Evolutionary conservation across 1,140 invertebrate genomes (phyloP).

Genomic region (Mya arenaria): DNA sequence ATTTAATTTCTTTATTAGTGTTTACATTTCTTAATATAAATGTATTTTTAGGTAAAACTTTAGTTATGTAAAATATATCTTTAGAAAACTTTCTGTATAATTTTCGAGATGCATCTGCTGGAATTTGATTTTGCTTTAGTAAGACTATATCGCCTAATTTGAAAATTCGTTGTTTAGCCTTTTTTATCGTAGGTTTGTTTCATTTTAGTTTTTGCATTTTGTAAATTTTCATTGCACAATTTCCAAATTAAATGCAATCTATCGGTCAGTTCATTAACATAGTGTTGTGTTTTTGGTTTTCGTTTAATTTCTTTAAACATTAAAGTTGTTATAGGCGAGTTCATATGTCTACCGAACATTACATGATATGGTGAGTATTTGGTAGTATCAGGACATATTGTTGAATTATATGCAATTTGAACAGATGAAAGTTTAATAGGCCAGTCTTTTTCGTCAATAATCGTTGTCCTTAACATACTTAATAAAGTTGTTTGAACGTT

Average conservation of each 20-base stretch:
- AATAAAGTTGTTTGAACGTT: background rate
- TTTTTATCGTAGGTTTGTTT: conserved; percentile 3
- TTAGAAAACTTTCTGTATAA: conserved; percentile 39
- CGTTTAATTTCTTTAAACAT: background rate
- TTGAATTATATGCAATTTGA: background rate
- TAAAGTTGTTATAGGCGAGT: background rate
- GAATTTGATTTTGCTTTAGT: conserved; percentile 7
- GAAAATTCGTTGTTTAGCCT: conserved; percentile 26
- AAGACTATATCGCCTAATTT: conserved; percentile 47
- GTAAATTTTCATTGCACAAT: background rate
- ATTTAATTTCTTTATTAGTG: background rate
- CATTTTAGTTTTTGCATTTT: background rate
- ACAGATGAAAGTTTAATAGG: background rate
- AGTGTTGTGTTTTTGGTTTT: background rate
- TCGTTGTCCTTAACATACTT: background rate
- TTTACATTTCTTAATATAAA: background rate
- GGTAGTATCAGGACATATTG: background rate
- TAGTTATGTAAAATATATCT: conserved; percentile 25
- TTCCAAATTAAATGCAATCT: background rate
- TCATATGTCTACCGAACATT: background rate
- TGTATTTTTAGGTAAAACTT: conserved; percentile 61
- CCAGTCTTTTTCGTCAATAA: background rate
- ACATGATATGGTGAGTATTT: background rate
- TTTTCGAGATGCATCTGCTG: conserved; percentile 47
- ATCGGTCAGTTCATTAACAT: background rate